These are phyloP conservation scores for Trachelus stipa DNA, from an alignment of 2,888 invertebrate genomes.

Conservation along the genomic window DNA sequence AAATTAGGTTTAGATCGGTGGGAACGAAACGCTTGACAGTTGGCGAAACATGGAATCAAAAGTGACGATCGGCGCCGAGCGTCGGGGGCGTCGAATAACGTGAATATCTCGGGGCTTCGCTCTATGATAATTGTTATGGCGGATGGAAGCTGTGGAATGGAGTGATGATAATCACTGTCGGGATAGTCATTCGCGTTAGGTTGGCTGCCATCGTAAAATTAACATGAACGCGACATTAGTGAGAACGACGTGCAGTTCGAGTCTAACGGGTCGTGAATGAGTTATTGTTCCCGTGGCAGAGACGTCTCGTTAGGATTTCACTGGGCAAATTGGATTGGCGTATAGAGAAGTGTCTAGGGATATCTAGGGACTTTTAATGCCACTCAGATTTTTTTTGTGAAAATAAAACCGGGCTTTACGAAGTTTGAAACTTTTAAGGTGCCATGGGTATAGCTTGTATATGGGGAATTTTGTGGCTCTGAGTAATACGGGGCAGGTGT, in stretches of 20 bases:
- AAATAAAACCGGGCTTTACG: not conserved
- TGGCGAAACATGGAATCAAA: not conserved
- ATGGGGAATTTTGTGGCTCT: not conserved
- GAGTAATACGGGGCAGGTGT: not conserved
- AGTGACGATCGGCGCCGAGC: not conserved
- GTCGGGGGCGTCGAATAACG: constrained; percentile 4
- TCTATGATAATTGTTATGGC: not conserved
- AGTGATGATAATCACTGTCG: constrained; percentile 41
- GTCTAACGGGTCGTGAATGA: constrained; percentile 50
- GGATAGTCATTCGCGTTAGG: constrained; percentile 36
- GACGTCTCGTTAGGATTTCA: not conserved
- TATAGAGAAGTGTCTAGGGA: not conserved
- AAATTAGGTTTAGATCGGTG: not conserved
- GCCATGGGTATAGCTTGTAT: not conserved
- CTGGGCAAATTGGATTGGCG: not conserved
- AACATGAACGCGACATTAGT: constrained; percentile 35
- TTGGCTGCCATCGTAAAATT: constrained; percentile 34
- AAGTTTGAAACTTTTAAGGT: not conserved
- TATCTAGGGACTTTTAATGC: not conserved
- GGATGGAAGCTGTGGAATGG: not conserved
- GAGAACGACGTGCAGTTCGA: constrained; percentile 39
- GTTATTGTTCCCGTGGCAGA: constrained; percentile 23
- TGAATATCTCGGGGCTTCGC: constrained; percentile 6
- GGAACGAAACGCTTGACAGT: not conserved
- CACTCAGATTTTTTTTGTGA: not conserved